A percentile compares a stretch with the other conserved stretches of the same genome.
Evolutionary conservation across 1,140 invertebrate species (phyloP).

Genomic region (Trigoniulus corallinus): DNA sequence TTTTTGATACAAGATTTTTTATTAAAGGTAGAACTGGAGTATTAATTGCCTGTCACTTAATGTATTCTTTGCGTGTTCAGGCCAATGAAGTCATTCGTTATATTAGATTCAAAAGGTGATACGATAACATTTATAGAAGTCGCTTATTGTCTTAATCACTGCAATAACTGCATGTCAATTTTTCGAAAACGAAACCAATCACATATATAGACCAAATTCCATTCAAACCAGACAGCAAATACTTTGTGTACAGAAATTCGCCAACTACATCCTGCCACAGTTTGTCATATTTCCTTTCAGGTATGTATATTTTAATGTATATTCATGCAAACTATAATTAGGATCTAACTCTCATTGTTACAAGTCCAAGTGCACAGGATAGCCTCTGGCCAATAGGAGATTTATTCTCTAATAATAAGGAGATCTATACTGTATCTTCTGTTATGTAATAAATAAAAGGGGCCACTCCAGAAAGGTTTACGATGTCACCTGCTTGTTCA

Average conservation of each 20-base stretch:
- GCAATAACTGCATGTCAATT: slow-evolving; percentile 1
- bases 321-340: slow-evolving; percentile 10
- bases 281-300: slow-evolving; percentile 51
- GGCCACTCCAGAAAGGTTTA: neutral
- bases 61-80: slow-evolving; percentile 54
- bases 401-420: no score
- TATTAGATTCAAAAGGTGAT: slow-evolving; percentile 49
- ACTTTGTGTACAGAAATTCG: slow-evolving; percentile 60
- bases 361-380: no score
- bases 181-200: slow-evolving; percentile 3
- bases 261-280: slow-evolving; percentile 60
- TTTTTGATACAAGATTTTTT: neutral
- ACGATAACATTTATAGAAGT: neutral
- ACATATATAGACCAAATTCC: slow-evolving; percentile 37
- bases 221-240: slow-evolving; percentile 71
- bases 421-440: no score
- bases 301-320: slow-evolving; percentile 25
- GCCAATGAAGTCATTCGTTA: slow-evolving; percentile 62
- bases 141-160: neutral
- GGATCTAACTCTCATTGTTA: no score
- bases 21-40: slow-evolving; percentile 57
- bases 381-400: no score
- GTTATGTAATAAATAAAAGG: slow-evolving; percentile 8
- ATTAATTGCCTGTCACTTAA: slow-evolving; percentile 67
- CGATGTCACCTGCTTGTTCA: no score